These are phyloP conservation scores for Bilobella aurantiaca DNA, from an alignment of 1,140 invertebrate species.

Conservation along the genomic window DNA sequence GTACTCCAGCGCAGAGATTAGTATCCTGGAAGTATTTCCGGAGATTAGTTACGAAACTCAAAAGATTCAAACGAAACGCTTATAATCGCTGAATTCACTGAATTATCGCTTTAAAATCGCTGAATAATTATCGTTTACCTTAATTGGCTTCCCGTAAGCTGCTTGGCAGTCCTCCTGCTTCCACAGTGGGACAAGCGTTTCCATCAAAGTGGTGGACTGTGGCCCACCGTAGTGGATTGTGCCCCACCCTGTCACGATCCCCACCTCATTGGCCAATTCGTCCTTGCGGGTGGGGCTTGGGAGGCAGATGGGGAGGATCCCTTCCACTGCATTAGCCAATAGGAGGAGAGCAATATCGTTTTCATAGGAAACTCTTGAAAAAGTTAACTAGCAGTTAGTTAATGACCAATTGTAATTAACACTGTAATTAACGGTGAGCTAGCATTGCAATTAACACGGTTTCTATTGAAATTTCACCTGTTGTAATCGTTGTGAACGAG, in stretches of 20 bases:
- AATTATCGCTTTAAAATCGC: no score
- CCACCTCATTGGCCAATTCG: conserved; percentile 51
- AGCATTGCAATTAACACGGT: no score
- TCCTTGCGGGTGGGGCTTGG: conserved; percentile 48
- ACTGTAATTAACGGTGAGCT: no score
- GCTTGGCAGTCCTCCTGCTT: conserved; percentile 53
- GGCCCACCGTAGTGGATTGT: conserved; percentile 53
- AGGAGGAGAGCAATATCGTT: no score
- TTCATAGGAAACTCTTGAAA: no score
- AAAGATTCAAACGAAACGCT: no score
- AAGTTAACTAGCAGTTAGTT: no score
- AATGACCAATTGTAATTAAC: no score
- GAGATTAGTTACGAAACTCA: conserved; percentile 38
- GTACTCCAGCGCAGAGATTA: conserved; percentile 61
- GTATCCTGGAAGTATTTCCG: conserved; percentile 45
- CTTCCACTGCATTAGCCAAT: no score
- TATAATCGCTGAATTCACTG: neutral
- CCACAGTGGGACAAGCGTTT: conserved; percentile 72
- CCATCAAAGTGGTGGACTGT: conserved; percentile 56
- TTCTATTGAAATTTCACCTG: no score
- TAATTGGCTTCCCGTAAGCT: conserved; percentile 50
- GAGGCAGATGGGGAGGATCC: conserved; percentile 74
- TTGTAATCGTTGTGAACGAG: conserved; percentile 54
- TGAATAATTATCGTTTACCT: conserved; percentile 34
- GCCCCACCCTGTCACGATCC: conserved; percentile 66